phyloP scores from a whole-genome alignment of 1,140 invertebrate species.

The Macrobrachium nipponense region DNA sequence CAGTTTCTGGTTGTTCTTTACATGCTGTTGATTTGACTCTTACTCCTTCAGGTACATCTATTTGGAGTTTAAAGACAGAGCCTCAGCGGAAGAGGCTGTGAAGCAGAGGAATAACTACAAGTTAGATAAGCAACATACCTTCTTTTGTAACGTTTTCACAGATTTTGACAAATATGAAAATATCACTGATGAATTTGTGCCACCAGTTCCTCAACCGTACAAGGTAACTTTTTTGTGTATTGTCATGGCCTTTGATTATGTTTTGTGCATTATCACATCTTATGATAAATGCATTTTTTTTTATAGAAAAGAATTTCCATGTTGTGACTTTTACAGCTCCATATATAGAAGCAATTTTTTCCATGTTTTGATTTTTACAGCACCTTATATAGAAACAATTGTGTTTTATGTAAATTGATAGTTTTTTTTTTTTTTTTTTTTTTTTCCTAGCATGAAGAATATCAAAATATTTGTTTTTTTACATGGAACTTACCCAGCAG shows the following conservation, averaged over 20 bases:
- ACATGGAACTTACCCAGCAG: too few relatives aligned
- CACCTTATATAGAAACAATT: too few relatives aligned
- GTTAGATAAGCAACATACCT: conserved; percentile 95
- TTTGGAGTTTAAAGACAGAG: conserved; percentile 87
- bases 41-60: conserved; percentile 82
- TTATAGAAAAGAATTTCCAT: too few relatives aligned
- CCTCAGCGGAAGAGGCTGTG: conserved; percentile 87
- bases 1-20: too few relatives aligned
- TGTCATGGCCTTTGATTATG: not conserved
- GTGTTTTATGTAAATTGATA: too few relatives aligned
- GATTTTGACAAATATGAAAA: conserved; percentile 95
- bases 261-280: too few relatives aligned
- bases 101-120: conserved; percentile 91
- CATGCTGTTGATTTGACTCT: too few relatives aligned
- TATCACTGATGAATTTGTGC: conserved; percentile 91
- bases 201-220: conserved; percentile 87
- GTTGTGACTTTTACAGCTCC: too few relatives aligned
- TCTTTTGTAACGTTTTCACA: conserved; percentile 94
- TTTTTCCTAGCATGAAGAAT: too few relatives aligned
- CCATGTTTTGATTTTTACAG: too few relatives aligned
- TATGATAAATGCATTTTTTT: too few relatives aligned
- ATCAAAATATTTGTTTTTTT: too few relatives aligned
- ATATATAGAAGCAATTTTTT: not conserved
- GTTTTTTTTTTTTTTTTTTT: conserved; percentile 67
- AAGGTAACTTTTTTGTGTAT: conserved; percentile 68